These are phyloP conservation scores for Serinus canaria DNA, from an alignment of 2,113 vertebrate genomes.

Conservation along the genomic window DNA sequence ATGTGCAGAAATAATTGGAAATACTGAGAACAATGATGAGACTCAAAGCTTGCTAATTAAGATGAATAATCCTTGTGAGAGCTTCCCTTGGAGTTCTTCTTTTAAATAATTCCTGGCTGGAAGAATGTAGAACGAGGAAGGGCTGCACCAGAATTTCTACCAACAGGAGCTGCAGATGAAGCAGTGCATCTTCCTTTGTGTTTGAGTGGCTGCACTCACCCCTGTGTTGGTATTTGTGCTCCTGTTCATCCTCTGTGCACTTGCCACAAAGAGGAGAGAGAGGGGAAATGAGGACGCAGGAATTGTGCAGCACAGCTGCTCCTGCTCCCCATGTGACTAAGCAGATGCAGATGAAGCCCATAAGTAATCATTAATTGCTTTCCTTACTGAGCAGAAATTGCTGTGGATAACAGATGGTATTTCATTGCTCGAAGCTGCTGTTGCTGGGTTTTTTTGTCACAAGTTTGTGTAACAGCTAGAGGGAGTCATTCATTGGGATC, in stretches of 20 bases:
- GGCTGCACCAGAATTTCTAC: not conserved
- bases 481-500: not conserved
- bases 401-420: not conserved
- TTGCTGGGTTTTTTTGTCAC: not conserved
- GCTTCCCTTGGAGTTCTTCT: not conserved
- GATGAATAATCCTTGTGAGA: not conserved
- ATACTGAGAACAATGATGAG: not conserved
- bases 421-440: not conserved
- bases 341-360: not conserved
- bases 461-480: not conserved
- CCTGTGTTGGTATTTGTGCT: not conserved
- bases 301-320: not conserved
- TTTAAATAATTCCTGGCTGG: not conserved
- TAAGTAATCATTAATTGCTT: constrained; percentile 11
- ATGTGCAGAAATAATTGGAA: not conserved
- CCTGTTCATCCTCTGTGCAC: not conserved
- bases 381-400: not conserved
- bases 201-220: not conserved
- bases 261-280: not conserved
- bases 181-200: not conserved
- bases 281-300: not conserved
- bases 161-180: not conserved
- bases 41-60: not conserved
- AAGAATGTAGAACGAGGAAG: not conserved
- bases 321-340: not conserved